A percentile compares a stretch with the other conserved stretches of the same genome.
phyloP scores from a whole-genome alignment of 2,888 invertebrate genomes.

The Habrosyne pyritoides region DNA sequence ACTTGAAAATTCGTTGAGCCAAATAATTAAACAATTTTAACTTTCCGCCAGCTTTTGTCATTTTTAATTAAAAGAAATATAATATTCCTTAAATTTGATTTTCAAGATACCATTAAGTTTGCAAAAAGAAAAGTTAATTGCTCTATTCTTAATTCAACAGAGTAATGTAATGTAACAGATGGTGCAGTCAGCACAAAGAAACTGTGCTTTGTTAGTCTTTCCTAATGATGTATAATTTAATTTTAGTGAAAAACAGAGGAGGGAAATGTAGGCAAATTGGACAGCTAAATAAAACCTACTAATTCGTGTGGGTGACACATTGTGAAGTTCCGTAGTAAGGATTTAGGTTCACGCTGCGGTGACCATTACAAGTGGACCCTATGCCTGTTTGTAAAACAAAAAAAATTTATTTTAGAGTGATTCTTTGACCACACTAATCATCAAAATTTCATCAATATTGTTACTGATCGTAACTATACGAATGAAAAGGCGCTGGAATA shows the following conservation, averaged over 20 bases:
- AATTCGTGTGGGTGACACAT: no score
- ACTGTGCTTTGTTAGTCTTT: not conserved
- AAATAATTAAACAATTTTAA: constrained; percentile 1
- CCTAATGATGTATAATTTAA: not conserved
- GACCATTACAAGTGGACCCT: no score
- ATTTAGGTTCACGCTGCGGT: no score
- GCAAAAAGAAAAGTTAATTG: not conserved
- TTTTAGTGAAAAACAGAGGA: not conserved
- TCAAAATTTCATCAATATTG: no score
- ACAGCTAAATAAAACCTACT: no score
- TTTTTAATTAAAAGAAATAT: not conserved
- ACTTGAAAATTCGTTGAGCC: not conserved
- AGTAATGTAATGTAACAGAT: not conserved
- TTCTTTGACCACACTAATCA: no score
- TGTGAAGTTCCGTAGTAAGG: no score
- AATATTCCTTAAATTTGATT: not conserved
- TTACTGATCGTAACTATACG: no score
- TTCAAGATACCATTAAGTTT: not conserved
- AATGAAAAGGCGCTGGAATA: no score
- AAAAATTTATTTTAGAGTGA: no score
- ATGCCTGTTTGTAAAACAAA: no score
- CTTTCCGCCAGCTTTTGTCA: not conserved
- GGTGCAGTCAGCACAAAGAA: not conserved
- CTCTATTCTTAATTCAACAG: not conserved
- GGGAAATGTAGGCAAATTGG: no score